Evolutionary conservation across 2,888 invertebrate genomes (phyloP).

Genomic region (Hemicrepidius hirtus): DNA sequence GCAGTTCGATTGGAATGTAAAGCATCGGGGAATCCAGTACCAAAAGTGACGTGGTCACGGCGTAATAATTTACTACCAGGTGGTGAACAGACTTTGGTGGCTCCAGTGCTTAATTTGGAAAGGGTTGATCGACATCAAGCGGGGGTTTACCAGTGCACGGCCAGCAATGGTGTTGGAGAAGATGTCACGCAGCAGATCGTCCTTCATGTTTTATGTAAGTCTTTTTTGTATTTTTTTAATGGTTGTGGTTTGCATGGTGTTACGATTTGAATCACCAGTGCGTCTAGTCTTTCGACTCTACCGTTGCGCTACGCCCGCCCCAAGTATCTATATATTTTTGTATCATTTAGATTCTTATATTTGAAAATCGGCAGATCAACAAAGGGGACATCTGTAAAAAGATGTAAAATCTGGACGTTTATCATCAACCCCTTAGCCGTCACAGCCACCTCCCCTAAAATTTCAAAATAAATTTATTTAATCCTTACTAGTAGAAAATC

Average conservation of each 20-base stretch:
- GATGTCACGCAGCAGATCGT: conserved; percentile 77
- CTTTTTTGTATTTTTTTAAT: conserved; percentile 33
- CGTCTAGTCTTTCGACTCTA: too few relatives aligned
- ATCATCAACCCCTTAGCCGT: too few relatives aligned
- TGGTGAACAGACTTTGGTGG: conserved; percentile 78
- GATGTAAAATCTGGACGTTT: too few relatives aligned
- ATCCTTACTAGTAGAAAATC: too few relatives aligned
- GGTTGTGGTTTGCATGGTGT: neutral
- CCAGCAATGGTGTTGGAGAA: conserved; percentile 78
- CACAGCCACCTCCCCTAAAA: too few relatives aligned
- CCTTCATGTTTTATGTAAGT: conserved; percentile 80
- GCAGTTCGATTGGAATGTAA: conserved; percentile 73
- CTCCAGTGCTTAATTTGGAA: conserved; percentile 76
- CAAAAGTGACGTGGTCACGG: conserved; percentile 74
- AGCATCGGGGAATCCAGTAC: conserved; percentile 74
- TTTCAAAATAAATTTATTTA: too few relatives aligned
- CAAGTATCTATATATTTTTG: too few relatives aligned
- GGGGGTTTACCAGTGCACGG: conserved; percentile 78
- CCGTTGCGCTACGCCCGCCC: too few relatives aligned
- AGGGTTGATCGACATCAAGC: conserved; percentile 79
- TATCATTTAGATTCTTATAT: too few relatives aligned
- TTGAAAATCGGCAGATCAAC: too few relatives aligned
- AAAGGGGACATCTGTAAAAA: too few relatives aligned
- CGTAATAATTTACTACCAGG: conserved; percentile 74
- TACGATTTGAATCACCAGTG: too few relatives aligned